Evolutionary conservation across 2,797 vertebrate species (phyloP), one percentile per base, ranked within the genome.

Genomic region (Fratercula arctica): DNA sequence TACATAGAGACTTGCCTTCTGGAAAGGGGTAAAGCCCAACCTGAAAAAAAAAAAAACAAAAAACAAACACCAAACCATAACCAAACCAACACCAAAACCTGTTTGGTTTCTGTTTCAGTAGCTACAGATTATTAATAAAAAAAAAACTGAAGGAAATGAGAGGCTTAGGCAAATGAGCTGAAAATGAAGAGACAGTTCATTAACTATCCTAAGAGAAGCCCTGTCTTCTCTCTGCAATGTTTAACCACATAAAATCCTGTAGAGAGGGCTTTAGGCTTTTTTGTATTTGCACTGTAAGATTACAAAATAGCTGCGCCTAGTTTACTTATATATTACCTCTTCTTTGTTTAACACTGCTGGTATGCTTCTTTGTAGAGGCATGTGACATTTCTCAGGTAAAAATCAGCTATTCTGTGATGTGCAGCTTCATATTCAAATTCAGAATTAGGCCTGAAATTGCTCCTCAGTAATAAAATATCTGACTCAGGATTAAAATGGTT

Each of bases 401-500:
- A 90, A 81, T 54, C 83, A 73, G 48, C 41, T 82, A 24, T 76
- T 24, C 33, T 79, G 39, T 64, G 50, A 83, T 23, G 10, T 77
- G 17, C n/a, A 68, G 17, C 63, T 80, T 78, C 4, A 1, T 54
- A 48, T 60, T 45, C 60, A 77, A 85, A 85, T 70, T 70, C 57
- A 78, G 64, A 75, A 84, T 59, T 74, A 51, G 50, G 35, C 33
- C 43, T 87, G 68, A 96, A 95, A 50, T 50, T 48, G n/a, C 45
- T 96, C 53, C 91, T 87, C 76, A 61, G 41, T 74, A 94, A 92
- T 89, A 68, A 75, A 76, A 91, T 28, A 69, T 13, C 28, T 79
- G 73, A 83, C 28, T 87, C 43, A 60, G 26, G 28, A 67, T 79
- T 82, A 67, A 75, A 48, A 76, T 17, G 26, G 7, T 25, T 84